A percentile compares a stretch with the other conserved stretches of the same genome.
phyloP scores from a whole-genome alignment of 2,888 invertebrate genomes.

The Ochropleura plecta region DNA sequence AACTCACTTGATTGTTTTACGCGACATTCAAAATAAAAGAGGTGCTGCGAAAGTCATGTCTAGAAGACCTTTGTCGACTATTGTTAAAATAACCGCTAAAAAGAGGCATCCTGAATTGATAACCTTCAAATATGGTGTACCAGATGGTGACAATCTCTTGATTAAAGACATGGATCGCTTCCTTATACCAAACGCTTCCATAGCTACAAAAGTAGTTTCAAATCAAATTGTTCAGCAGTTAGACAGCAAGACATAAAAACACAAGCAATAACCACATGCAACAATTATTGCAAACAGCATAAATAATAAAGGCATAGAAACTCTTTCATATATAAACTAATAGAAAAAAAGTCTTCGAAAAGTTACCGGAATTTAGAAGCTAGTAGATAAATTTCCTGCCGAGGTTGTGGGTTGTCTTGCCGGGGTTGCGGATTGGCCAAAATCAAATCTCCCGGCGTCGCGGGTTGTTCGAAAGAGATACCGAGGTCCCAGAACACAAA shows the following conservation, averaged over 20 bases:
- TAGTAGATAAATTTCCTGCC: not conserved
- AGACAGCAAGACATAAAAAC: conserved; percentile 77
- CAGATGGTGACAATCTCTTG: conserved; percentile 94
- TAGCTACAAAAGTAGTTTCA: conserved; percentile 97
- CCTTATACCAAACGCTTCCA: conserved; percentile 97
- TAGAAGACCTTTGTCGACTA: conserved; percentile 96
- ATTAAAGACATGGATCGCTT: conserved; percentile 98
- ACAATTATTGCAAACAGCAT: not conserved
- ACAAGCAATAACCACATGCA: not conserved
- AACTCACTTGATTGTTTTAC: conserved; percentile 96
- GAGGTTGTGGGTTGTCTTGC: too few species aligned
- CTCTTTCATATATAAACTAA: not conserved
- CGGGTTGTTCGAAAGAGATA: too few species aligned
- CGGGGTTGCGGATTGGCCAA: too few species aligned
- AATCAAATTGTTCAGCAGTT: conserved; percentile 93
- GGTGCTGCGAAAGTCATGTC: conserved; percentile 96
- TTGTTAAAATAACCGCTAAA: conserved; percentile 99
- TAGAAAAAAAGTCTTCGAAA: not conserved
- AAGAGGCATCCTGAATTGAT: conserved; percentile 98
- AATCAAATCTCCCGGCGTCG: too few species aligned
- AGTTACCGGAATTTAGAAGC: not conserved
- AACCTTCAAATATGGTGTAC: conserved; percentile 98
- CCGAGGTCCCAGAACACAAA: too few species aligned
- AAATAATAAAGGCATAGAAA: not conserved
- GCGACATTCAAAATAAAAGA: conserved; percentile 94